Conservation (phyloP, 2,888 invertebrate species). For the Pollenia griseotomentosa region DNA sequence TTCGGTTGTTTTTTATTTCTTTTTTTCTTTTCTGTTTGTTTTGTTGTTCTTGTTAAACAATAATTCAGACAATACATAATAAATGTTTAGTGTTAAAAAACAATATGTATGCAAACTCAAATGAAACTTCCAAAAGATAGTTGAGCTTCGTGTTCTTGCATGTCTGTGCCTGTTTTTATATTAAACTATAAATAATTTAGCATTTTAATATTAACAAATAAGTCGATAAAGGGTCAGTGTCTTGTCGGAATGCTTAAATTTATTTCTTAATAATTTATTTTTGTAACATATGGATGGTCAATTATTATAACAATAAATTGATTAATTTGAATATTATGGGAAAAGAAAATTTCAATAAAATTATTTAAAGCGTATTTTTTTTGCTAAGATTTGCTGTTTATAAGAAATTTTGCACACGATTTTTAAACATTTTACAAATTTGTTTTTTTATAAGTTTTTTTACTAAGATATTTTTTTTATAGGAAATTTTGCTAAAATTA, state of each 20-base stretch:
- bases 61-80: conserved; percentile 52
- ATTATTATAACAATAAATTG: too few species aligned
- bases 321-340: too few species aligned
- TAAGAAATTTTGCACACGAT: too few species aligned
- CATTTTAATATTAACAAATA: conserved; percentile 3
- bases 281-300: too few species aligned
- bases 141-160: background rate
- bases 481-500: too few species aligned
- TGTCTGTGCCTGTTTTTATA: background rate
- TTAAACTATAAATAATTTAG: background rate
- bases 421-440: too few species aligned
- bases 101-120: background rate
- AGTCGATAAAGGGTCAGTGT: conserved; percentile 28
- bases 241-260: background rate
- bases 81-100: conserved; percentile 43
- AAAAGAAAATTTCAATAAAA: too few species aligned
- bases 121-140: background rate
- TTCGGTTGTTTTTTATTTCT: background rate
- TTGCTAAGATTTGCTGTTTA: too few species aligned
- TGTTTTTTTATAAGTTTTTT: too few species aligned
- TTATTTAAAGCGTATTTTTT: too few species aligned
- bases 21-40: background rate
- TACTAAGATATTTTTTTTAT: too few species aligned
- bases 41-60: conserved; percentile 43
- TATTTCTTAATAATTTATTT: background rate